A percentile compares a stretch with the other conserved stretches of the same genome.
phyloP scores from a whole-genome alignment of 2,888 invertebrate species.

The Drymonia ruficornis region DNA sequence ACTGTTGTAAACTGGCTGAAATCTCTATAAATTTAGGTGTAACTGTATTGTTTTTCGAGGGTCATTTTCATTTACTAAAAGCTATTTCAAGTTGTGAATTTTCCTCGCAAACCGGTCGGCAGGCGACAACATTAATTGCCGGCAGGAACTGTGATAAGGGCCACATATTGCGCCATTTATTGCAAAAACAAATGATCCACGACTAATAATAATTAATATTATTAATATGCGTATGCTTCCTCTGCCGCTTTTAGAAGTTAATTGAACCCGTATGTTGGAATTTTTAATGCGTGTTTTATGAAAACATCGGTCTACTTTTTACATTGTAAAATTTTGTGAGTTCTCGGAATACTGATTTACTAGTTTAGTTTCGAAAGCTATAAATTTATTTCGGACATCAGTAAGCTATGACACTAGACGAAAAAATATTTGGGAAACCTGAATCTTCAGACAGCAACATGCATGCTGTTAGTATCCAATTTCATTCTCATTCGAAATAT shows the following conservation, averaged over 20 bases:
- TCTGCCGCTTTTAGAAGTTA: background rate
- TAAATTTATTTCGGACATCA: background rate
- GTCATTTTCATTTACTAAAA: no score
- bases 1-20: no score
- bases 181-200: constrained; percentile 25
- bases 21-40: no score
- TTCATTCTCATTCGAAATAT: no score
- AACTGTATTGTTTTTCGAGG: no score
- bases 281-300: constrained; percentile 26
- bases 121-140: constrained; percentile 12
- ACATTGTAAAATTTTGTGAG: constrained; percentile 23
- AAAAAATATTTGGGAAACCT: no score
- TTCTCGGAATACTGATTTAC: constrained; percentile 13
- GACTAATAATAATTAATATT: constrained; percentile 10
- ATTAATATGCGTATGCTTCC: background rate
- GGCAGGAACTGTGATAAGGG: constrained; percentile 34
- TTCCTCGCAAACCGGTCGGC: background rate
- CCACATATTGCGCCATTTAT: constrained; percentile 25
- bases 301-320: constrained; percentile 27
- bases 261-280: background rate
- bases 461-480: no score
- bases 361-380: background rate
- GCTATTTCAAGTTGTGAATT: background rate
- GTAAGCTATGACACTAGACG: no score
- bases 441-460: no score